Percentiles rank a stretch among this genome's conserved stretches.
Conservation (phyloP, 1,140 invertebrate genomes). For the Drosophila subobscura region DNA sequence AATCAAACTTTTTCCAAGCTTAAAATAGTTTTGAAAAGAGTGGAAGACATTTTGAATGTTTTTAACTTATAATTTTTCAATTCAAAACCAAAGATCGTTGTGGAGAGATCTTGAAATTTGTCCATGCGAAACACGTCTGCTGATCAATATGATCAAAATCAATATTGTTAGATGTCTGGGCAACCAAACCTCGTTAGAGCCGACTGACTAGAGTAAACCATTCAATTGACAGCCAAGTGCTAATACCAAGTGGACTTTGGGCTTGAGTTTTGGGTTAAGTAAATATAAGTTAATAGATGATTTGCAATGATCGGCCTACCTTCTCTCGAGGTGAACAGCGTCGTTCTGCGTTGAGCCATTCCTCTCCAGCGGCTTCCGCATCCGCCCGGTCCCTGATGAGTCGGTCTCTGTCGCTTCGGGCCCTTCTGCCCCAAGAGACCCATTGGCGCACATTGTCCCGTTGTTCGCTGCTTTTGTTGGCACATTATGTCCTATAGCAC, state of each 20-base stretch:
- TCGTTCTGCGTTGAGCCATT: slow-evolving; percentile 95
- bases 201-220: slow-evolving; percentile 14
- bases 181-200: slow-evolving; percentile 22
- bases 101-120: too few relatives aligned
- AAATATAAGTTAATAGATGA: slow-evolving; percentile 20
- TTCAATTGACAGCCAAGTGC: slow-evolving; percentile 29
- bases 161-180: slow-evolving; percentile 18
- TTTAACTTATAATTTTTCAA: too few relatives aligned
- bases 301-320: slow-evolving; percentile 68
- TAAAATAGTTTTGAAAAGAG: too few relatives aligned
- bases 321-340: slow-evolving; percentile 98
- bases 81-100: too few relatives aligned
- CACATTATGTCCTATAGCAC: slow-evolving; percentile 82
- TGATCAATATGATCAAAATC: background rate
- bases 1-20: too few relatives aligned
- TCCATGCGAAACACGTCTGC: too few relatives aligned
- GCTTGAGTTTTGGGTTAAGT: slow-evolving; percentile 8
- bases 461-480: slow-evolving; percentile 83
- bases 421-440: slow-evolving; percentile 83
- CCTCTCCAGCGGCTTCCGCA: slow-evolving; percentile 90
- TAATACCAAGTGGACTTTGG: slow-evolving; percentile 17
- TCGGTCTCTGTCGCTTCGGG: slow-evolving; percentile 84
- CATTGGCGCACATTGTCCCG: slow-evolving; percentile 83
- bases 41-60: too few relatives aligned
- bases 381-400: slow-evolving; percentile 84